Base-by-base conservation (phyloP, 92 coral and sea anemone species). In the Palythoa grandiflora region DNA sequence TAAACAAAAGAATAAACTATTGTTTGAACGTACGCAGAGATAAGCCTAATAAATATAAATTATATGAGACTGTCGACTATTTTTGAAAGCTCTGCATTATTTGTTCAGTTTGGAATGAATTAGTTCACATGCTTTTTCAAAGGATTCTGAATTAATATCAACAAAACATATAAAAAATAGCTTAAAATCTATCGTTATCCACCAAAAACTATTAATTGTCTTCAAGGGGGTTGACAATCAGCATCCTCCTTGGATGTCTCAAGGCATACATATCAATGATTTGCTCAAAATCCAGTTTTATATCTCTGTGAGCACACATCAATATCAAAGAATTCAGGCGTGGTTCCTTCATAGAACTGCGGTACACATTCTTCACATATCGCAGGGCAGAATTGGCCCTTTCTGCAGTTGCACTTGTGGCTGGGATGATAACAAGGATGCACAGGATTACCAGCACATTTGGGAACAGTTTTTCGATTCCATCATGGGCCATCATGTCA, bases 211-310 rank as follows among this genome's bases (percentile, higher is more conserved):
- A 44, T 44, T 1, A 44, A 44, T 3, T 3, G 50, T 44, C 50
- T 44, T 8, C 50, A 44, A 44, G 50, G 19, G 65, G 68, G 68
- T 70, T 70, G 47, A 70, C 44, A 28, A 70, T 11, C 40, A 37
- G 38, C 74, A 70, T 70, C 74, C 39, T 70, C 74, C 74, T 70
- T 28, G 74, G 74, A 61, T 61, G 68, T 61, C 19, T 61, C 68
- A 61, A 61, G 68, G 1, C 35, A 61, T 61, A 61, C 68, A 61
- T 61, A 61, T 61, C 68, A 37, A 70, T 20, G 40, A 21, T 37
- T 70, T 3, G 47, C 4, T 70, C 47, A 70, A 21, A 70, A 70
- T 70, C 74, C 75, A 70, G 13, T 11, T 38, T 11, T 6, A 70
- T 70, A 5, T 70, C 75, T 37, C 13, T 70, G 15, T 70, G 48